These are phyloP conservation scores for Rhagium mordax DNA, from an alignment of 2,888 invertebrate species.

Conservation along the genomic window DNA sequence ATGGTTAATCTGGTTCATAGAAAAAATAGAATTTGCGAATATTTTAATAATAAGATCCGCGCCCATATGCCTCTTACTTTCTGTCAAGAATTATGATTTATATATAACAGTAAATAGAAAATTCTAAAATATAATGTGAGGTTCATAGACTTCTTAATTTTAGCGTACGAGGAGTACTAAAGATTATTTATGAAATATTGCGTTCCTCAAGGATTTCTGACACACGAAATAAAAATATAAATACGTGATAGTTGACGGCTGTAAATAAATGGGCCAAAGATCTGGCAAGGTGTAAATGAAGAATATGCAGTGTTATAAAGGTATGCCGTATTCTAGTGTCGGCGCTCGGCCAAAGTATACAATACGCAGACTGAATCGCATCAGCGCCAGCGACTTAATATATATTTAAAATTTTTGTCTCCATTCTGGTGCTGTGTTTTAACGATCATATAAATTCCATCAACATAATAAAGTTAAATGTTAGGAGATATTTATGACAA, in stretches of 20 bases:
- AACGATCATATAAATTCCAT: slow-evolving; percentile 7
- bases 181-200: neutral
- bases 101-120: neutral
- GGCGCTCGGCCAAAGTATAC: slow-evolving; percentile 23
- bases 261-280: slow-evolving; percentile 11
- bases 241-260: slow-evolving; percentile 5
- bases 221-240: neutral
- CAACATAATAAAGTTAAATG: neutral
- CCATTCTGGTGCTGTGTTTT: slow-evolving; percentile 12
- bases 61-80: too few relatives aligned
- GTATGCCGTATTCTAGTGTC: slow-evolving; percentile 21
- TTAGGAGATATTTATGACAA: neutral
- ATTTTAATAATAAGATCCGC: too few relatives aligned
- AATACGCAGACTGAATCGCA: slow-evolving; percentile 26
- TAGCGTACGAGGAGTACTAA: neutral
- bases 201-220: neutral
- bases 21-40: too few relatives aligned
- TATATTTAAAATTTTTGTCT: slow-evolving; percentile 21
- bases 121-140: neutral
- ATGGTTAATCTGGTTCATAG: too few relatives aligned
- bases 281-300: slow-evolving; percentile 27
- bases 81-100: too few relatives aligned
- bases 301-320: slow-evolving; percentile 14
- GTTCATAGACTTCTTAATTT: neutral
- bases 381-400: neutral